A percentile compares a stretch with the other conserved stretches of the same genome.
phyloP scores from a whole-genome alignment of 1,140 invertebrate genomes.

The Brachionus plicatilis region DNA sequence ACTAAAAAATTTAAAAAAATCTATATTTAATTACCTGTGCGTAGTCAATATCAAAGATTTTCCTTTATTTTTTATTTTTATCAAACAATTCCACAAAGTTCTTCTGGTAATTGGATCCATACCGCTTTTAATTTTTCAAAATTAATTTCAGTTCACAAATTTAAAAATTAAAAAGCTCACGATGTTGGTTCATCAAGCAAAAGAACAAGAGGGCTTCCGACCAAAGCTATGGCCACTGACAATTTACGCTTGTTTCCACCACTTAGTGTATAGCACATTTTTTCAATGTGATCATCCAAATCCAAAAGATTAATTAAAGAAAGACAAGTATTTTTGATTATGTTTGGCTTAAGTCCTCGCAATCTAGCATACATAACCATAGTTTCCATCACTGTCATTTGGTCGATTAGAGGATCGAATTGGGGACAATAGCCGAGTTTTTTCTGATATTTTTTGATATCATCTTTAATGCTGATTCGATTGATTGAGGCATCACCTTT shows the following conservation, averaged over 20 bases:
- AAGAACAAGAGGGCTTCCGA: constrained; percentile 63
- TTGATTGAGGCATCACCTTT: constrained; percentile 42
- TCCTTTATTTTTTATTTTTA: constrained; percentile 41
- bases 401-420: constrained; percentile 58
- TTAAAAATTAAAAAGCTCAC: constrained; percentile 43
- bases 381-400: constrained; percentile 47
- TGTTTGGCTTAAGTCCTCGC: constrained; percentile 29
- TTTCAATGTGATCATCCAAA: constrained; percentile 17
- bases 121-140: constrained; percentile 45
- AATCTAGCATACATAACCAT: constrained; percentile 40
- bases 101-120: constrained; percentile 56
- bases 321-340: constrained; percentile 7
- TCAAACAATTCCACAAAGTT: constrained; percentile 53
- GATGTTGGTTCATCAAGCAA: constrained; percentile 64
- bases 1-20: no score
- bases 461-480: constrained; percentile 46
- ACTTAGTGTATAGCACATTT: constrained; percentile 44
- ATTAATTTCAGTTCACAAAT: no score
- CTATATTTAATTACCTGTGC: not conserved
- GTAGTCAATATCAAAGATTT: constrained; percentile 35
- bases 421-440: constrained; percentile 58
- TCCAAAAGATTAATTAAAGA: constrained; percentile 18
- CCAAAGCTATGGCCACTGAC: constrained; percentile 55
- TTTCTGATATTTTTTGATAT: constrained; percentile 52
- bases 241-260: constrained; percentile 57